Conservation (phyloP, 2,113 vertebrate genomes). For the Anolis carolinensis region DNA sequence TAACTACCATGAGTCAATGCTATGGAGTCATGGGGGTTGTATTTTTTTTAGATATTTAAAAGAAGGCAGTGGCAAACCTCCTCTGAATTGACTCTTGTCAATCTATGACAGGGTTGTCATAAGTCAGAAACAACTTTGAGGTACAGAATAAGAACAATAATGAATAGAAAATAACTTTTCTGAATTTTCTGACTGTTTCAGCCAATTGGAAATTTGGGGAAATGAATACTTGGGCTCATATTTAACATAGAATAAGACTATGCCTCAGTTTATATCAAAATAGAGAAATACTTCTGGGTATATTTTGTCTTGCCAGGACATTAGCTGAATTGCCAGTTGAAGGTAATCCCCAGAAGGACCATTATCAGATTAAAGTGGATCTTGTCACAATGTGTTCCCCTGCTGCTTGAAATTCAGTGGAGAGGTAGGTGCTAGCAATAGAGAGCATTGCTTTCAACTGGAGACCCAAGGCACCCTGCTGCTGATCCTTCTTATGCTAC, state of each 20-base stretch:
- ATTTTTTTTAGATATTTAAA: too few species aligned
- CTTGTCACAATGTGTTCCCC: not conserved
- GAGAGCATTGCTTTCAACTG: not conserved
- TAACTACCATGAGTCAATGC: too few species aligned
- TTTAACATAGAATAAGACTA: not conserved
- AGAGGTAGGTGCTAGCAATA: not conserved
- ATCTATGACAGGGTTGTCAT: too few species aligned
- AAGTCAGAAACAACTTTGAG: too few species aligned
- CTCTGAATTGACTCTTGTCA: too few species aligned
- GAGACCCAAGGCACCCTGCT: not conserved
- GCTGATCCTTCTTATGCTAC: not conserved
- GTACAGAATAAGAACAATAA: too few species aligned
- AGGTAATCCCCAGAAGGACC: not conserved
- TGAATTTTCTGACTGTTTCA: not conserved
- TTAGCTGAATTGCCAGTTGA: not conserved
- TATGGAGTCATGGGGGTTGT: too few species aligned
- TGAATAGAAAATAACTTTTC: too few species aligned
- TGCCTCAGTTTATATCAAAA: not conserved
- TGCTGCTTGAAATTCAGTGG: not conserved
- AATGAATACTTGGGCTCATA: not conserved
- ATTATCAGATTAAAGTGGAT: slow-evolving; percentile 9
- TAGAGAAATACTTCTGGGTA: not conserved
- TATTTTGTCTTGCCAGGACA: not conserved
- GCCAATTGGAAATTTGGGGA: not conserved
- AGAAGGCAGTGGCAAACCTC: too few species aligned